Conservation (phyloP, 2,888 invertebrate genomes). For the Epicampocera succincta region DNA sequence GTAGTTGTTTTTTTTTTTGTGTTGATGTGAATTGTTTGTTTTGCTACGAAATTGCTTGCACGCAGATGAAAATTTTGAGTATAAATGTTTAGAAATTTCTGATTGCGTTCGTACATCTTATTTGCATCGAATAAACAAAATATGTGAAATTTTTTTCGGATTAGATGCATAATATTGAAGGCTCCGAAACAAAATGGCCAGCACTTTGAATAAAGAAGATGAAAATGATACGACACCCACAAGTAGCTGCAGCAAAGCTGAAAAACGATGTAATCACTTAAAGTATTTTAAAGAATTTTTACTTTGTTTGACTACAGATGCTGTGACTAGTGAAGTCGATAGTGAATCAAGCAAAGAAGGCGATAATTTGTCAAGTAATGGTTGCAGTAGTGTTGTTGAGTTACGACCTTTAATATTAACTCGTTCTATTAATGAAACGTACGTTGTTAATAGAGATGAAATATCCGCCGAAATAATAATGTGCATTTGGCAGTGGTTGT, state of each 20-base stretch:
- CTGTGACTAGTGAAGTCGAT: conserved; percentile 42
- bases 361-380: conserved; percentile 45
- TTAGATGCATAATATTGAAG: conserved; percentile 6
- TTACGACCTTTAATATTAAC: conserved; percentile 74
- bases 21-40: conserved; percentile 49
- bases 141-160: conserved; percentile 29
- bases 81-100: conserved; percentile 5
- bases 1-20: conserved; percentile 34
- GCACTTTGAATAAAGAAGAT: conserved; percentile 6
- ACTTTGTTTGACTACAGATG: conserved; percentile 51
- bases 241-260: conserved; percentile 34
- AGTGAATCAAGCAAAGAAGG: conserved; percentile 24
- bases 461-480: conserved; percentile 73
- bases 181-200: conserved; percentile 27
- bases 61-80: conserved; percentile 9
- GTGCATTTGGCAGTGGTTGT: conserved; percentile 75
- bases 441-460: conserved; percentile 74
- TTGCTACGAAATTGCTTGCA: conserved; percentile 41
- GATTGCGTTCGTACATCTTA: not conserved
- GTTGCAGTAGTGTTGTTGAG: conserved; percentile 58
- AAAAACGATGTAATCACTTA: conserved; percentile 65
- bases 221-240: conserved; percentile 54
- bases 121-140: conserved; percentile 41
- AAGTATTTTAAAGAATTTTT: conserved; percentile 74
- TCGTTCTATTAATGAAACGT: conserved; percentile 76